A percentile compares a stretch with the other conserved stretches of the same genome.
Conservation (phyloP, 2,888 invertebrate species). For the Theretra japonica region DNA sequence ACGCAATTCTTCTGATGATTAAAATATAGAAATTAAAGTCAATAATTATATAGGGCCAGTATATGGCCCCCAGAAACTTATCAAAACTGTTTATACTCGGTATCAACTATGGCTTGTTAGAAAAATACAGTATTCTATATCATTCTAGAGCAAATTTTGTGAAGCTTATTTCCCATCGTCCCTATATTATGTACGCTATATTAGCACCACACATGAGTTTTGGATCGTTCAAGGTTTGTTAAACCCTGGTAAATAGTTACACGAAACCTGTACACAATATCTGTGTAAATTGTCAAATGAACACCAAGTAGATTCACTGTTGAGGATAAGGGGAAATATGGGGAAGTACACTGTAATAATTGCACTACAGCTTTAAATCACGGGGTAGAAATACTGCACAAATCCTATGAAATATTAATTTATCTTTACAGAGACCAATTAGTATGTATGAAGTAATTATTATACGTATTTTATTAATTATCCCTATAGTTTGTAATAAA, state of each 20-base stretch:
- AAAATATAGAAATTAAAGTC: not conserved
- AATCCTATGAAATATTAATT: not conserved
- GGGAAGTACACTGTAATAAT: not conserved
- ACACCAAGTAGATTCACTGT: not conserved
- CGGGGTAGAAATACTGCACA: not conserved
- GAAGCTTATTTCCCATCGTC: not conserved
- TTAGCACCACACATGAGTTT: not conserved
- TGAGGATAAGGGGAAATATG: not conserved
- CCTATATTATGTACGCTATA: not conserved
- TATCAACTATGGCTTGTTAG: too few species aligned
- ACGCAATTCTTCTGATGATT: not conserved
- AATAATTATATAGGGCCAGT: too few species aligned
- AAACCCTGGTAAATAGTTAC: slow-evolving; percentile 3
- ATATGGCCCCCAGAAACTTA: too few species aligned
- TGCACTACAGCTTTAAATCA: slow-evolving; percentile 19
- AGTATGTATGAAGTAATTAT: not conserved
- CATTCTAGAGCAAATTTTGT: slow-evolving; percentile 1
- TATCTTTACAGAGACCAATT: not conserved
- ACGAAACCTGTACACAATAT: not conserved
- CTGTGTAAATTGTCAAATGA: slow-evolving; percentile 1
- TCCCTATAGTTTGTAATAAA: not conserved
- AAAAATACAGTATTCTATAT: not conserved
- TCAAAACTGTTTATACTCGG: too few species aligned
- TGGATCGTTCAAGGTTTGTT: not conserved
- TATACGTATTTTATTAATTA: not conserved